Evolutionary conservation across 1,140 invertebrate species (phyloP).

Genomic region (Heliconius himera): DNA sequence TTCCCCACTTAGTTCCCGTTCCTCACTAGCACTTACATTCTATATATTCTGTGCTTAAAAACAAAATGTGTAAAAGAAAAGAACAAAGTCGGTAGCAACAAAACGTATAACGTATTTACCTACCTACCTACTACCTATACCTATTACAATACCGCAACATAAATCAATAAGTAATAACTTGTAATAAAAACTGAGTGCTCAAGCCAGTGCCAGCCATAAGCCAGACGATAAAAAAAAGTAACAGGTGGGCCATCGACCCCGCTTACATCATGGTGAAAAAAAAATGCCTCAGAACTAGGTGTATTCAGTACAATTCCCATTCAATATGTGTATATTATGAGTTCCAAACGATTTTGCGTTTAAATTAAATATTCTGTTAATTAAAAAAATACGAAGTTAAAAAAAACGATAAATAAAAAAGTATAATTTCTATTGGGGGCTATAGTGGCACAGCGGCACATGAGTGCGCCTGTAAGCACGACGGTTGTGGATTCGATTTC

Average conservation of each 20-base stretch:
- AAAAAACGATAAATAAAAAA: too few relatives aligned
- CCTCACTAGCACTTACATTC: too few relatives aligned
- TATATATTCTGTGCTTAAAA: too few relatives aligned
- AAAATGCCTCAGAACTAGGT: constrained; percentile 41
- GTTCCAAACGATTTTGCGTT: neutral
- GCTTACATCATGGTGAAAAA: constrained; percentile 62
- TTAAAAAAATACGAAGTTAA: too few relatives aligned
- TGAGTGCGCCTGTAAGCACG: too few relatives aligned
- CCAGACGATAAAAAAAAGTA: constrained; percentile 58
- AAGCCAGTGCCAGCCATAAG: constrained; percentile 46
- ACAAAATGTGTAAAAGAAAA: neutral
- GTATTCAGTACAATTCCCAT: constrained; percentile 11
- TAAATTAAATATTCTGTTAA: too few relatives aligned
- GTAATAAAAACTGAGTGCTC: constrained; percentile 59
- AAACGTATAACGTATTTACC: neutral
- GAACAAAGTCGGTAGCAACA: neutral
- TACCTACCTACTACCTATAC: neutral
- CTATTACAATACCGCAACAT: constrained; percentile 41
- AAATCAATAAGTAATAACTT: constrained; percentile 61
- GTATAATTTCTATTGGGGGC: too few relatives aligned
- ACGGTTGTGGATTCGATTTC: too few relatives aligned
- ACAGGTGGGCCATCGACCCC: constrained; percentile 61
- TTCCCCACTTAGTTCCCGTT: neutral
- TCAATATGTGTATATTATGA: neutral
- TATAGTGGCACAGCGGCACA: too few relatives aligned